Evolutionary conservation across 2,888 invertebrate genomes (phyloP).

Genomic region (Hoplodrina blanda): DNA sequence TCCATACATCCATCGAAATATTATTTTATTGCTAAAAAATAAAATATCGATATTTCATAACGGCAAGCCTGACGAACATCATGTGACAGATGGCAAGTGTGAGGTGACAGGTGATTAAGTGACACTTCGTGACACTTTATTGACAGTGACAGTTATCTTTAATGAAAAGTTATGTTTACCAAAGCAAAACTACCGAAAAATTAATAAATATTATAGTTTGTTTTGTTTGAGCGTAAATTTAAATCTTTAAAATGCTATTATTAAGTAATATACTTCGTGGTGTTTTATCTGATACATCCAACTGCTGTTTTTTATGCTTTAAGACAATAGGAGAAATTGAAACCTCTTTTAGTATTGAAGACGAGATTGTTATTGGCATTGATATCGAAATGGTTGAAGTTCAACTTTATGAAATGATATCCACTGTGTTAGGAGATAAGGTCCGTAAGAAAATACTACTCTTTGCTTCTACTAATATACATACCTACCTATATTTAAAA

Average conservation of each 20-base stretch:
- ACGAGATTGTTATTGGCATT: slow-evolving; percentile 53
- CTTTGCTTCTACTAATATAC: background rate
- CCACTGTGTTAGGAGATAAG: slow-evolving; percentile 51
- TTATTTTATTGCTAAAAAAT: too few species aligned
- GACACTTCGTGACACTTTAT: too few species aligned
- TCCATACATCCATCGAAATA: too few species aligned
- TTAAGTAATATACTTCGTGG: slow-evolving; percentile 31
- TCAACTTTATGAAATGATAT: slow-evolving; percentile 46
- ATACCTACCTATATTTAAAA: too few species aligned
- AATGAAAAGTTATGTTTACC: too few species aligned
- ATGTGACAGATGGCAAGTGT: too few species aligned
- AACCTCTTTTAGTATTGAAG: slow-evolving; percentile 40
- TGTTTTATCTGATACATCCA: slow-evolving; percentile 37
- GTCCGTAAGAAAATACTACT: slow-evolving; percentile 38
- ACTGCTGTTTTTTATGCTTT: slow-evolving; percentile 62
- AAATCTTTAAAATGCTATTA: slow-evolving; percentile 34
- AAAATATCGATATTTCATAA: too few species aligned
- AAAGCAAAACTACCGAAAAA: too few species aligned
- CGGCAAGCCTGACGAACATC: too few species aligned
- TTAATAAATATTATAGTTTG: too few species aligned
- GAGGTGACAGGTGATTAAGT: too few species aligned
- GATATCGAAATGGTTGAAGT: slow-evolving; percentile 21
- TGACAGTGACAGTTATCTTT: too few species aligned
- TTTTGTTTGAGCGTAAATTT: background rate
- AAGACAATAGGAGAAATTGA: slow-evolving; percentile 29